phyloP scores from a whole-genome alignment of 2,113 vertebrate genomes.

The Paradoxurus hermaphroditus region DNA sequence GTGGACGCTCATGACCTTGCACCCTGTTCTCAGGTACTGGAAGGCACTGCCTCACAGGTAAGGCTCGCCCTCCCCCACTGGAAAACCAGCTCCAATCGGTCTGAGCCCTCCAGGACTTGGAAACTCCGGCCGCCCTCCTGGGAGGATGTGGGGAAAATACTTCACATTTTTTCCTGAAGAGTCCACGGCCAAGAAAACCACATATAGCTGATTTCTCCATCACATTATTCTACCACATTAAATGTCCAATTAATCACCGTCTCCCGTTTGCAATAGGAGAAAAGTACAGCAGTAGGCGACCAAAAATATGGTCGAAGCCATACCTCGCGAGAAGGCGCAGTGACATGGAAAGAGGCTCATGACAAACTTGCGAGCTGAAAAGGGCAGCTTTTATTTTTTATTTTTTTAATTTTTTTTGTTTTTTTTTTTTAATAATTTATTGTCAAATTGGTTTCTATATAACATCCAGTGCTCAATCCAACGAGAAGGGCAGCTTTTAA shows the following conservation, averaged over 20 bases:
- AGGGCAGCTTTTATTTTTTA: neutral
- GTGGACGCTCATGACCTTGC: neutral
- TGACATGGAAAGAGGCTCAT: neutral
- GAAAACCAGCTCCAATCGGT: neutral
- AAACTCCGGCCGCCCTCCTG: neutral
- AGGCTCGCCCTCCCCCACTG: neutral
- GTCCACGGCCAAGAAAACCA: constrained; percentile 52
- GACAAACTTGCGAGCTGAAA: neutral
- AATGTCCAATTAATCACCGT: neutral
- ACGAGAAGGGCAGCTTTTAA: neutral
- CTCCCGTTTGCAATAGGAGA: neutral
- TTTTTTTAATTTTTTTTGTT: too few species aligned
- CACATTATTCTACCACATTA: constrained; percentile 31
- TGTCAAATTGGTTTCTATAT: too few species aligned
- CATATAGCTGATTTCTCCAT: constrained; percentile 58
- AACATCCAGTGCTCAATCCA: too few species aligned
- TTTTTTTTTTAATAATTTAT: too few species aligned
- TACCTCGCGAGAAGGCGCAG: neutral
- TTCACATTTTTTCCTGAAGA: constrained; percentile 70
- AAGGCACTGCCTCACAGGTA: neutral
- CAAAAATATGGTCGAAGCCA: neutral
- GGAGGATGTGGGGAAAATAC: constrained; percentile 71
- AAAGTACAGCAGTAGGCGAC: neutral
- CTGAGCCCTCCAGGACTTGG: neutral
- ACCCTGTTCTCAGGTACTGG: neutral